A percentile compares a stretch with the other conserved stretches of the same genome.
Conservation (phyloP, 2,113 vertebrate genomes). For the Phaethon lepturus region DNA sequence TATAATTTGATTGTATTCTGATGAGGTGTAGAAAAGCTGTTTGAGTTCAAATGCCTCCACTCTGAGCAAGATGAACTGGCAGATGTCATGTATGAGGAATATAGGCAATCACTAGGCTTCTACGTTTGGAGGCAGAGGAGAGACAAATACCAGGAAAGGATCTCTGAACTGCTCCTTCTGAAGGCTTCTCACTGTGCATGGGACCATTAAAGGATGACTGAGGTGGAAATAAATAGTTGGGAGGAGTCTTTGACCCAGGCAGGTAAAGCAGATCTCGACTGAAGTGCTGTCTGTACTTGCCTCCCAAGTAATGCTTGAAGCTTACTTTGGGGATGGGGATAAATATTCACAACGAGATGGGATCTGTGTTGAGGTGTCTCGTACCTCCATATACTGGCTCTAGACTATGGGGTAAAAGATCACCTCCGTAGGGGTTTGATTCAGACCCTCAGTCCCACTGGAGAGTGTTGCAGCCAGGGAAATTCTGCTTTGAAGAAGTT, state of each 20-base stretch:
- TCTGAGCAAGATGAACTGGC: background rate
- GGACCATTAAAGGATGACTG: background rate
- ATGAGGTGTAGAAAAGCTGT: background rate
- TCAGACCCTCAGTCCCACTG: background rate
- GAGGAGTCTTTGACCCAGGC: background rate
- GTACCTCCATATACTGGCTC: background rate
- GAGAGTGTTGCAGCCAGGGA: background rate
- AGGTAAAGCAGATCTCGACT: background rate
- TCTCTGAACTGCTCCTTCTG: background rate
- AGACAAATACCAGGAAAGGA: background rate
- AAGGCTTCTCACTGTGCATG: background rate
- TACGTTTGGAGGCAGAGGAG: background rate
- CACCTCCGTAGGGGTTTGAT: fast-evolving
- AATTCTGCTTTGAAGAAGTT: background rate
- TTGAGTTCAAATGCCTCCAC: background rate
- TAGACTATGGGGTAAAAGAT: background rate
- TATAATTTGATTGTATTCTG: background rate
- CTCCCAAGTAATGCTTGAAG: background rate
- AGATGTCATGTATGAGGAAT: background rate
- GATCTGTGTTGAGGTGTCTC: background rate
- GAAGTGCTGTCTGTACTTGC: background rate
- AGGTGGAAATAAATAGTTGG: background rate
- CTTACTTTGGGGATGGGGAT: background rate
- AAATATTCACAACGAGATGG: background rate
- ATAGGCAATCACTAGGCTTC: background rate